Percentiles rank a stretch among this genome's conserved stretches.
Evolutionary conservation across 2,888 invertebrate genomes (phyloP).

Genomic region (Sesamia inferens): DNA sequence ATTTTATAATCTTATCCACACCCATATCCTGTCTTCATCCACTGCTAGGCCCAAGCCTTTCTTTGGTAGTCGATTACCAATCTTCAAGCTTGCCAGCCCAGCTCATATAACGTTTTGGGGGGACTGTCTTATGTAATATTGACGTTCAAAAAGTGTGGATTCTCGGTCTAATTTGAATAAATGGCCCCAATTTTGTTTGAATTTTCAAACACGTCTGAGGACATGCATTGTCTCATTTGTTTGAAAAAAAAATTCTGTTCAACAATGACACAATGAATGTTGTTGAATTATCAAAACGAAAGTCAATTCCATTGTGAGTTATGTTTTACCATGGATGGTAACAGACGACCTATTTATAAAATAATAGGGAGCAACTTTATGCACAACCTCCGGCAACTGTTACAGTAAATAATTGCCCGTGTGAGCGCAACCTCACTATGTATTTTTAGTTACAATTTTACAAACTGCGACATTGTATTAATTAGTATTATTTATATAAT

Average conservation of each 20-base stretch:
- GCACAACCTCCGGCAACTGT: not conserved
- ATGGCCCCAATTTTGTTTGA: not conserved
- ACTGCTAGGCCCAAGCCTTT: not conserved
- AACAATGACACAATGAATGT: not conserved
- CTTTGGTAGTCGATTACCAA: no score
- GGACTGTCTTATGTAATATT: no score
- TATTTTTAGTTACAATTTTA: not conserved
- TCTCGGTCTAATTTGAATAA: no score
- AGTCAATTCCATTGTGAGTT: not conserved
- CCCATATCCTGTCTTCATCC: no score
- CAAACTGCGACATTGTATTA: not conserved
- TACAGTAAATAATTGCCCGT: not conserved
- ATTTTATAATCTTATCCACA: no score
- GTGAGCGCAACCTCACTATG: not conserved
- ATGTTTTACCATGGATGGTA: not conserved
- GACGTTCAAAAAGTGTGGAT: no score
- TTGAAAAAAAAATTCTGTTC: no score
- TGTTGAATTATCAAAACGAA: not conserved
- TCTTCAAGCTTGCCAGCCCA: not conserved
- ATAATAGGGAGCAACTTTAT: no score
- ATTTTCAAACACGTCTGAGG: not conserved
- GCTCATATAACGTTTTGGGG: no score
- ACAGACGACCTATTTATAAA: not conserved
- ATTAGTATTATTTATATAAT: not conserved
- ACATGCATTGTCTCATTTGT: not conserved